Conservation (phyloP, 2,113 vertebrate genomes). For the Agelaius phoeniceus region DNA sequence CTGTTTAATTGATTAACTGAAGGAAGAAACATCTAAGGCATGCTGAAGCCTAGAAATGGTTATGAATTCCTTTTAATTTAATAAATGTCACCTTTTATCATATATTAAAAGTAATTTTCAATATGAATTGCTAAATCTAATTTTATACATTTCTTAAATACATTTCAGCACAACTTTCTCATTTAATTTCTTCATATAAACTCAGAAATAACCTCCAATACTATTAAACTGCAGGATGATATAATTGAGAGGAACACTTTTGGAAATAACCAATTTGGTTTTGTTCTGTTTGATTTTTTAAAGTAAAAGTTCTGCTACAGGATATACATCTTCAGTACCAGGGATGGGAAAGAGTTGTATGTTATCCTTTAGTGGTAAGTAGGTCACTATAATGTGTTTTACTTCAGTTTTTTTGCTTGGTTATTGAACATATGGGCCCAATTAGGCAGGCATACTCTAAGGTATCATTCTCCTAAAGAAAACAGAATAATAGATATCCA, state of each 20-base stretch:
- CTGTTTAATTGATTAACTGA: not conserved
- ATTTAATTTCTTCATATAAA: not conserved
- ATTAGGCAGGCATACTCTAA: not conserved
- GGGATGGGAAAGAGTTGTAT: constrained; percentile 69
- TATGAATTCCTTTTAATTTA: not conserved
- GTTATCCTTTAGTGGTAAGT: constrained; percentile 77
- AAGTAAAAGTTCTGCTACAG: constrained; percentile 73
- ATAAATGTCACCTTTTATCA: not conserved
- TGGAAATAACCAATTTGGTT: not conserved
- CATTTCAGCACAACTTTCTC: not conserved
- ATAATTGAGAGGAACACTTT: not conserved
- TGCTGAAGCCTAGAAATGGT: not conserved
- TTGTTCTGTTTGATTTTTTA: constrained; percentile 37
- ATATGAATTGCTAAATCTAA: not conserved
- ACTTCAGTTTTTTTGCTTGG: not conserved
- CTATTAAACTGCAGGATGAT: not conserved
- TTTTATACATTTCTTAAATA: not conserved
- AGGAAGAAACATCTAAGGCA: not conserved
- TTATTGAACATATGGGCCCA: not conserved
- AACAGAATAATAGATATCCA: not conserved
- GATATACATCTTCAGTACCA: constrained; percentile 61
- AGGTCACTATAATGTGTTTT: not conserved
- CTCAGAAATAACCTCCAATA: not conserved
- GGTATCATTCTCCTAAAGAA: not conserved
- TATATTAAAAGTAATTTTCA: not conserved